A percentile compares a stretch with the other conserved stretches of the same genome.
Evolutionary conservation across 2,797 vertebrate genomes (phyloP).

Genomic region (Chaetophractus vellerosus): DNA sequence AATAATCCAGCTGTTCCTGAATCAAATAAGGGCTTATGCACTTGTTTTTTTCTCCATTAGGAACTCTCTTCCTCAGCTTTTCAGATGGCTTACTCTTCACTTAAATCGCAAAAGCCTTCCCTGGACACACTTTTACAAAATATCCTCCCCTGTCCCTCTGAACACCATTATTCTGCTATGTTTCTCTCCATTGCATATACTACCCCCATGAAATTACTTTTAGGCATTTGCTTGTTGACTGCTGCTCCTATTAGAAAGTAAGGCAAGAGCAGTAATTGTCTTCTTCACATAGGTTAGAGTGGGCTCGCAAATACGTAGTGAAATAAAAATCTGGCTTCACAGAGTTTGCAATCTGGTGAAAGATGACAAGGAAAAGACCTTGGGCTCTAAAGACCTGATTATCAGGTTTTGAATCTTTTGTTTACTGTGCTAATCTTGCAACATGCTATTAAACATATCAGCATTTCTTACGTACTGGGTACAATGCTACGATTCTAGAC

Average conservation of each 20-base stretch:
- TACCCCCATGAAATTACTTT: neutral
- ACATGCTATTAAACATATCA: neutral
- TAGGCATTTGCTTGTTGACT: neutral
- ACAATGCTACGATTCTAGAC: conserved; percentile 34
- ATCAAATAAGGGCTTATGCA: neutral
- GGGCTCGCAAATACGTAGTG: neutral
- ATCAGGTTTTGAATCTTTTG: neutral
- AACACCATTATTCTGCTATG: neutral
- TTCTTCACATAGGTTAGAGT: neutral
- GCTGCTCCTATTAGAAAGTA: neutral
- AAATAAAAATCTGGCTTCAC: neutral
- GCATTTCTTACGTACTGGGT: neutral
- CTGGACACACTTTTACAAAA: neutral
- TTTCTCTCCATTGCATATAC: neutral
- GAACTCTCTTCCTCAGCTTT: neutral
- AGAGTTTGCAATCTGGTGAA: neutral
- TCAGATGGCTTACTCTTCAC: neutral
- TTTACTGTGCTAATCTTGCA: conserved; percentile 15
- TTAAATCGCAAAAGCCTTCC: neutral
- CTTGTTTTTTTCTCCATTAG: neutral
- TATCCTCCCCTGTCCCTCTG: neutral
- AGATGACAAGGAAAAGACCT: neutral
- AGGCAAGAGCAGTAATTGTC: neutral
- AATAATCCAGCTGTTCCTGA: neutral
- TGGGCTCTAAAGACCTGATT: conserved; percentile 9